Percentiles rank a stretch among this genome's conserved stretches.
Conservation (phyloP, 1,140 invertebrate genomes). For the Tribolium madens region DNA sequence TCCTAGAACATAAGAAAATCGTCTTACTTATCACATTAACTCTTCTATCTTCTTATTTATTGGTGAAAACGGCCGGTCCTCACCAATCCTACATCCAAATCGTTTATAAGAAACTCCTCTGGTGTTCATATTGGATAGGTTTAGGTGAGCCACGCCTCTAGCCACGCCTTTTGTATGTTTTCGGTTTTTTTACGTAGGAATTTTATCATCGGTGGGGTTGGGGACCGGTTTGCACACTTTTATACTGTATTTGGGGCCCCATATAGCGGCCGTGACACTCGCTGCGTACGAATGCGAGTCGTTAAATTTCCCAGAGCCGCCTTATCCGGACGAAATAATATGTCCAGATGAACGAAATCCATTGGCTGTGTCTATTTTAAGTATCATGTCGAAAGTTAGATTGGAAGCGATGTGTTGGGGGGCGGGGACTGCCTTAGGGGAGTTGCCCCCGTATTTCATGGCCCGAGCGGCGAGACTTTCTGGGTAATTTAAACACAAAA, state of each 20-base stretch:
- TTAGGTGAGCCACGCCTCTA: conserved; percentile 67
- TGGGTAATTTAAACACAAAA: conserved; percentile 61
- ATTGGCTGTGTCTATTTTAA: conserved; percentile 78
- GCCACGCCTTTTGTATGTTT: not conserved
- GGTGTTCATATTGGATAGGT: conserved; percentile 95
- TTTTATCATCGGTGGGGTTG: conserved; percentile 96
- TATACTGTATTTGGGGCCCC: conserved; percentile 94
- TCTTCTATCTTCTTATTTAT: conserved; percentile 64
- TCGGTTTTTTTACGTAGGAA: conserved; percentile 72
- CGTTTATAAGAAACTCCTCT: conserved; percentile 71
- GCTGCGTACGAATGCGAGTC: conserved; percentile 97
- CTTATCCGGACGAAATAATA: conserved; percentile 90
- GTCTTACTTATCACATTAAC: conserved; percentile 64
- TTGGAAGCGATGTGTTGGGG: conserved; percentile 99
- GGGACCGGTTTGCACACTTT: conserved; percentile 99
- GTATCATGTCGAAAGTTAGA: conserved; percentile 97
- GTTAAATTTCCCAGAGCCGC: conserved; percentile 93
- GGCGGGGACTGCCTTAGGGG: conserved; percentile 95
- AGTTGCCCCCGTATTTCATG: conserved; percentile 98
- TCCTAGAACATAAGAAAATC: conserved; percentile 69
- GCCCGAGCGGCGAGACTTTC: conserved; percentile 90
- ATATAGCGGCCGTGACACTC: conserved; percentile 94
- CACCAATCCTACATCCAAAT: conserved; percentile 66
- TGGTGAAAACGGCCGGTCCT: conserved; percentile 66
- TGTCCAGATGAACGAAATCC: conserved; percentile 75